phyloP scores from a whole-genome alignment of 2,888 invertebrate species.

The Halocaridina rubra region DNA sequence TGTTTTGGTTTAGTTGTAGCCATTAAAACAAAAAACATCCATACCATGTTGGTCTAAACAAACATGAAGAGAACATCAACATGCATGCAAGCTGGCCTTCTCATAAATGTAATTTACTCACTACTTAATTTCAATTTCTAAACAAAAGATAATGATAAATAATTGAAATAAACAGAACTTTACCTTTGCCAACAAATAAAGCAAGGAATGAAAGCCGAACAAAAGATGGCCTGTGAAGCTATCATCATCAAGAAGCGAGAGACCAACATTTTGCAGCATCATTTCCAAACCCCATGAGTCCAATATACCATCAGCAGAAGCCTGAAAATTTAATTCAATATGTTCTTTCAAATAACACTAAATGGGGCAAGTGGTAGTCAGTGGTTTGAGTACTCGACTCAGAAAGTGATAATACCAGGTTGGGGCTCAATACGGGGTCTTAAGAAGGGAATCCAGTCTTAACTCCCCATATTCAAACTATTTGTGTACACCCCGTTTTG shows the following conservation, averaged over 20 bases:
- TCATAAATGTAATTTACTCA: too few species aligned
- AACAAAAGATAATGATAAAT: too few species aligned
- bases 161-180: background rate
- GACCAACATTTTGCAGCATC: slow-evolving; percentile 32
- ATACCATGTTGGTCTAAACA: too few species aligned
- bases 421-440: background rate
- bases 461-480: too few species aligned
- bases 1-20: too few species aligned
- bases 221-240: slow-evolving; percentile 48
- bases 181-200: slow-evolving; percentile 45
- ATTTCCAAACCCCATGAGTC: slow-evolving; percentile 60
- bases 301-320: slow-evolving; percentile 54
- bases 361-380: background rate
- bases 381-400: background rate
- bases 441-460: too few species aligned
- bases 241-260: slow-evolving; percentile 42
- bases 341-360: background rate
- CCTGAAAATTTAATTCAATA: slow-evolving; percentile 16
- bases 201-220: slow-evolving; percentile 55
- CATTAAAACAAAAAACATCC: too few species aligned
- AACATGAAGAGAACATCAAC: too few species aligned
- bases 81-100: too few species aligned
- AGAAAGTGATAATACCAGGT: background rate
- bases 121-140: too few species aligned
- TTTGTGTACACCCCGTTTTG: too few species aligned